Percentiles rank a stretch among this genome's conserved stretches.
Conservation (phyloP, 2,797 vertebrate species). For the Xenentodon cancila region DNA sequence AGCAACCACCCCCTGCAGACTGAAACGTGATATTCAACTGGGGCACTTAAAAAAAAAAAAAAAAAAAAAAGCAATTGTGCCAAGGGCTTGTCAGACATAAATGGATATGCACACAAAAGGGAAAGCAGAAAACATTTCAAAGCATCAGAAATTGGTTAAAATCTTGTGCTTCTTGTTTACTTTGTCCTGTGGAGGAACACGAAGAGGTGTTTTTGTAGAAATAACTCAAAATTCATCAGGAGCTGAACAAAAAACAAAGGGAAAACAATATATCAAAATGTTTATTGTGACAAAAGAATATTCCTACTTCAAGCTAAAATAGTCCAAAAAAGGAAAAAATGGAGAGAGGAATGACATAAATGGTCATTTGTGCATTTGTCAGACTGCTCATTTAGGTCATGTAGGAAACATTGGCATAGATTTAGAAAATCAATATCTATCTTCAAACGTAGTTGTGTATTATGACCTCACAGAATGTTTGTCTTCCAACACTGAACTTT, state of each 20-base stretch:
- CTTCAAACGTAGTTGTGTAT: no score
- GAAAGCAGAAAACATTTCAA: slow-evolving; percentile 11
- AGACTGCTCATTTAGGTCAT: no score
- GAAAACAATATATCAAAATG: neutral
- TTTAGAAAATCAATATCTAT: no score
- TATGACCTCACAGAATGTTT: no score
- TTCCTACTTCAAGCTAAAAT: neutral
- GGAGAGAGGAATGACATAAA: no score
- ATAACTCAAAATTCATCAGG: neutral
- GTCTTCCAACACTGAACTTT: no score
- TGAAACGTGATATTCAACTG: slow-evolving; percentile 21
- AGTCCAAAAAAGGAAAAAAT: no score
- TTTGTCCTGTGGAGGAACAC: slow-evolving; percentile 14
- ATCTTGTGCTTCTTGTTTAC: slow-evolving; percentile 10
- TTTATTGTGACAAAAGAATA: slow-evolving; percentile 11
- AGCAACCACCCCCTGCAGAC: slow-evolving; percentile 17
- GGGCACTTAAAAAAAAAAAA: no score
- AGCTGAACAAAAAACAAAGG: neutral
- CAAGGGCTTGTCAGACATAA: slow-evolving; percentile 31
- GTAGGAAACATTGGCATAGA: no score
- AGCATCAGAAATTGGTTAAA: slow-evolving; percentile 13
- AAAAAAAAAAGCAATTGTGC: slow-evolving; percentile 21
- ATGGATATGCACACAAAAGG: slow-evolving; percentile 11
- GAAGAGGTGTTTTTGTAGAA: slow-evolving; percentile 25
- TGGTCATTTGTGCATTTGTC: no score